Percentiles rank a stretch among this genome's conserved stretches.
phyloP scores from a whole-genome alignment of 2,113 vertebrate species.

The Grallaria varia region DNA sequence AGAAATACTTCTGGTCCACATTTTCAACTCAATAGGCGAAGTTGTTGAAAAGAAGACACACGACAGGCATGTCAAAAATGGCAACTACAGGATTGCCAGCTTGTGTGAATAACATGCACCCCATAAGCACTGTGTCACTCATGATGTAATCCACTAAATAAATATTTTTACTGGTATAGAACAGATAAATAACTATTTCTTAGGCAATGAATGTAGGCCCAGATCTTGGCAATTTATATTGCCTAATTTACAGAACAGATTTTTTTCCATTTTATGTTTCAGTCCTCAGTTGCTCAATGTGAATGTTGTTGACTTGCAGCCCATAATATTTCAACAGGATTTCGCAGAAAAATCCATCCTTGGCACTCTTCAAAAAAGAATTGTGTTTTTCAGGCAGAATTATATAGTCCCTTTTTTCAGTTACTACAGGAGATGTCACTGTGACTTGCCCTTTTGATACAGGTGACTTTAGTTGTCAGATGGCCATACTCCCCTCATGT shows the following conservation, averaged over 20 bases:
- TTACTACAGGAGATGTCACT: not conserved
- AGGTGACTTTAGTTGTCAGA: not conserved
- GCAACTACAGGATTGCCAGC: not conserved
- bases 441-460: not conserved
- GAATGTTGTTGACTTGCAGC: not conserved
- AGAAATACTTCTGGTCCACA: not conserved
- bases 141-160: not conserved
- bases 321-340: not conserved
- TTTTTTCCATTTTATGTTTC: not conserved
- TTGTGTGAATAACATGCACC: not conserved
- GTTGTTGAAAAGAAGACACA: not conserved
- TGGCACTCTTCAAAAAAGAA: not conserved
- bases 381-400: not conserved
- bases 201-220: not conserved
- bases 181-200: not conserved
- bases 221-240: not conserved
- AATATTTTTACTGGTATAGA: not conserved
- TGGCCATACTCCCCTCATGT: not conserved
- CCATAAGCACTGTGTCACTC: not conserved
- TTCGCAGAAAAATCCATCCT: not conserved
- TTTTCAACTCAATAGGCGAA: not conserved
- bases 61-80: not conserved
- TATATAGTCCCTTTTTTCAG: not conserved
- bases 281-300: not conserved
- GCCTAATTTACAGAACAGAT: not conserved